Evolutionary conservation across 2,113 vertebrate genomes (phyloP), one percentile per base, ranked within the genome.

Genomic region (Tyrannus savana): DNA sequence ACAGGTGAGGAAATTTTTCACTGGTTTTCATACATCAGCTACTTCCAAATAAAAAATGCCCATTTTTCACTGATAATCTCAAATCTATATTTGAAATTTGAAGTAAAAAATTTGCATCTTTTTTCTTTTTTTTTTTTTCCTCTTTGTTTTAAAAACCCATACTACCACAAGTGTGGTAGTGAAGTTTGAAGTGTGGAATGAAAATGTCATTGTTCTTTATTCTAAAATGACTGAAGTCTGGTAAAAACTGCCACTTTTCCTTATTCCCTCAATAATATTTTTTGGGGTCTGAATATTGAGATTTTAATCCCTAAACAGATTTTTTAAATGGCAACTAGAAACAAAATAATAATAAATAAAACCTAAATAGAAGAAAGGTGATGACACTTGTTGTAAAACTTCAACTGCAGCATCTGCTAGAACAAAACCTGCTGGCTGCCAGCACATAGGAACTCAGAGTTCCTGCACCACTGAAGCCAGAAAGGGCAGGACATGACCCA

Each of bases 391-490:
- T 42, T 90, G 41, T 46, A 86, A 55, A 88, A 89, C 39, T 69
- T 86, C 19, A 67, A 3, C 19, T 23, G 25, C 10, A 80, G 78
- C 78, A 80, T 94, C 59, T 85, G 53, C 37, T 31, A 68, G 64
- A 86, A 81, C 52, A 78, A 78, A 86, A 92, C 9, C 72, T 56
- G 56, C 72, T 88, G 73, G 28, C 60, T 84, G 78, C 44, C 44
- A 72, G 44, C 3, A 9, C 67, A 67, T 2, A 30, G 37, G 31
- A 77, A 31, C 74, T 14, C 16, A 76, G 56, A 76, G 31, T 5
- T 71, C 75, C 44, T 75, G 84, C 50, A 76, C 47, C 56, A 33
- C 75, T 47, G 49, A 52, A 90, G 27, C n/a, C 63, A 79, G 18
- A 89, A 69, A 64, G 27, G 49, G 64, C 35, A 75, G 21, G 33